Evolutionary conservation across 2,797 vertebrate species (phyloP).

Genomic region (Streptopelia turtur): DNA sequence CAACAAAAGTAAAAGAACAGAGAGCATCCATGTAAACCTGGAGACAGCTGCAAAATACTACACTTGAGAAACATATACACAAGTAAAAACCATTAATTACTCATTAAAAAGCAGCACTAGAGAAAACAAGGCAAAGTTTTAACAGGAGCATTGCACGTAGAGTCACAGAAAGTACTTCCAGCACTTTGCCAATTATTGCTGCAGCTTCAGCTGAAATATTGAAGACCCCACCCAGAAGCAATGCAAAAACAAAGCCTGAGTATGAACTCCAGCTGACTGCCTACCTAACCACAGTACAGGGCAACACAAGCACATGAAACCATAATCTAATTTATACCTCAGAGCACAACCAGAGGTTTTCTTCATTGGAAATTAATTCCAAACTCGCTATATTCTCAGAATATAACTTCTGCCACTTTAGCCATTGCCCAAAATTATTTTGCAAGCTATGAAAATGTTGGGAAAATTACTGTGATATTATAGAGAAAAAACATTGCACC

Average conservation of each 20-base stretch:
- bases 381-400: not conserved
- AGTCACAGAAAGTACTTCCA: not conserved
- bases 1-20: not conserved
- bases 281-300: not conserved
- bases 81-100: not conserved
- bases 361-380: not conserved
- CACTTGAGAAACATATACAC: not conserved
- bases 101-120: not conserved
- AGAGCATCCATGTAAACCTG: not conserved
- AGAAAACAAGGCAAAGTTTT: not conserved
- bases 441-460: not conserved
- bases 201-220: not conserved
- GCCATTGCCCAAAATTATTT: not conserved
- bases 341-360: not conserved
- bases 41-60: not conserved
- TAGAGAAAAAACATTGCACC: not conserved
- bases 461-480: not conserved
- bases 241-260: not conserved
- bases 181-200: not conserved
- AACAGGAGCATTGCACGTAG: not conserved
- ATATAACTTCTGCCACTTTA: not conserved
- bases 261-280: not conserved
- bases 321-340: not conserved
- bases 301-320: not conserved
- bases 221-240: not conserved